A percentile compares a stretch with the other conserved stretches of the same genome.
These are phyloP conservation scores for Latrodectus elegans DNA, from an alignment of 2,888 invertebrate species.

Conservation along the genomic window DNA sequence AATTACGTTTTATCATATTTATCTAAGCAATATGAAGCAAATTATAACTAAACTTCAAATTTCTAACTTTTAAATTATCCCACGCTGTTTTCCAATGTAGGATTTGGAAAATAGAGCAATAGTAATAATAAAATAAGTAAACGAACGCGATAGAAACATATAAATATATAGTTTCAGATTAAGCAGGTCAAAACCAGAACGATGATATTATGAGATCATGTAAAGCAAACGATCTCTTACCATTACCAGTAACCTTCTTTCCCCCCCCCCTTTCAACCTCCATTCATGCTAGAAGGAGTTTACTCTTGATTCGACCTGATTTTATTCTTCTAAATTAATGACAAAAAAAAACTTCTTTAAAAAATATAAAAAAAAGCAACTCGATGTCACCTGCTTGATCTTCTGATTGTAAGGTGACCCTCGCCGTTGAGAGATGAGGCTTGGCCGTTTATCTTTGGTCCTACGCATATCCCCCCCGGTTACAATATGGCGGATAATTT, in stretches of 20 bases:
- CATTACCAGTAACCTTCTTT: neutral
- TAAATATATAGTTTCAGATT: neutral
- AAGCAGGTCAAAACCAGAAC: neutral
- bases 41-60: no score
- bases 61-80: no score
- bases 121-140: no score
- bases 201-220: neutral
- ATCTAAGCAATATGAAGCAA: no score
- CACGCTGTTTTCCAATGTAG: no score
- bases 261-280: neutral
- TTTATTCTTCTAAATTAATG: slow-evolving; percentile 1
- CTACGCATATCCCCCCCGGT: neutral
- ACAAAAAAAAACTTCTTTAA: neutral
- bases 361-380: neutral
- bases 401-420: slow-evolving; percentile 2
- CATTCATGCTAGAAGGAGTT: neutral
- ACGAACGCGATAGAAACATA: no score
- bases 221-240: neutral
- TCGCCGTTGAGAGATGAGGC: neutral
- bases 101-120: no score
- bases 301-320: neutral
- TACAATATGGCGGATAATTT: slow-evolving; percentile 3
- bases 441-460: neutral
- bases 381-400: neutral
- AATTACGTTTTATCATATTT: no score